Evolutionary conservation across 2,888 invertebrate genomes (phyloP).

Genomic region (Chymomyza caudatula): DNA sequence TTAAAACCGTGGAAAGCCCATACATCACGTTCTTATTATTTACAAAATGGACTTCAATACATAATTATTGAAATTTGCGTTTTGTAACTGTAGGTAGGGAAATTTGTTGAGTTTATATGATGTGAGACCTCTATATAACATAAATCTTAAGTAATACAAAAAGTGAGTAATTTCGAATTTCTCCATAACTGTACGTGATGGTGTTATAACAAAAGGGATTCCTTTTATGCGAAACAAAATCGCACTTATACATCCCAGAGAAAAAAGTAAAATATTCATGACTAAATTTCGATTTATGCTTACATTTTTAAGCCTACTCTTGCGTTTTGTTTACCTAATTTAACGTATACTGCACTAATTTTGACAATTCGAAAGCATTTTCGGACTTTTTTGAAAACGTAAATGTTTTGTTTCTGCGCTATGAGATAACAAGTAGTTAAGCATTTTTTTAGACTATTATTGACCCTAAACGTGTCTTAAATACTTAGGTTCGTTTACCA

Average conservation of each 20-base stretch:
- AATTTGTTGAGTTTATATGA: too few species aligned
- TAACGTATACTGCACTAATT: too few species aligned
- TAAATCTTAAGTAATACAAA: background rate
- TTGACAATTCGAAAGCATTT: too few species aligned
- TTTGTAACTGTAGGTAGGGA: too few species aligned
- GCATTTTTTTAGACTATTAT: background rate
- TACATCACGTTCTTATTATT: too few species aligned
- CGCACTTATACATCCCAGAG: background rate
- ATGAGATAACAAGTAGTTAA: background rate
- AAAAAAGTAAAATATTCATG: background rate
- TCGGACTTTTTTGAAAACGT: background rate
- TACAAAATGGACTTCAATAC: too few species aligned
- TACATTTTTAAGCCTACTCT: background rate
- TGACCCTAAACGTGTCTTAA: background rate
- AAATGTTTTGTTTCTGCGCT: background rate
- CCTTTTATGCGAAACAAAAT: background rate
- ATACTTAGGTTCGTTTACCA: background rate
- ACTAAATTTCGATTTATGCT: background rate
- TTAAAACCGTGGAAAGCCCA: too few species aligned
- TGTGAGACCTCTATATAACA: too few species aligned
- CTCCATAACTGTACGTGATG: background rate
- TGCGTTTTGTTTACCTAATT: too few species aligned
- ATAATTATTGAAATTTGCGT: too few species aligned
- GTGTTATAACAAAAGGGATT: background rate
- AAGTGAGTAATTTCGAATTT: background rate